Base-by-base conservation (phyloP, 2,797 vertebrate genomes). In the Malacoctenus gilli region DNA sequence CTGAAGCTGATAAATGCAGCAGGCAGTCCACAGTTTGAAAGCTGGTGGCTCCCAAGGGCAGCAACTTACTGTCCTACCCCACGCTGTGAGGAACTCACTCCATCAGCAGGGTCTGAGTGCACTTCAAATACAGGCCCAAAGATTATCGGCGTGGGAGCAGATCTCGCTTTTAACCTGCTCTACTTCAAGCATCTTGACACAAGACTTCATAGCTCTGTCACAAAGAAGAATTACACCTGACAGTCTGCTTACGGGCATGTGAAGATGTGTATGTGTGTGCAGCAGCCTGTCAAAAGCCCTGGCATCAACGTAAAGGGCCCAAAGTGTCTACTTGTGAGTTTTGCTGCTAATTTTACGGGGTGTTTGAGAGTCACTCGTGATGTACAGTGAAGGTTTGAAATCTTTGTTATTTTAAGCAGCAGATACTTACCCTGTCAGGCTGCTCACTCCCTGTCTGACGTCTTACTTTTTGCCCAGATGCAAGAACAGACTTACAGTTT, bases 71-170 rank as follows among this genome's bases (percentile, higher is more conserved):
- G 59, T 75, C 64, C 52, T 48, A 22, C 47, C 68, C 35, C 73
- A 66, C 12, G 48, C 56, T 55, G 73, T 64, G 59, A 67, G 47
- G 70, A 75, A 82, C 63, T 82, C 64, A 71, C 52, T 72, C 65
- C 69, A 88, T 84, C 83, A 85, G 77, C 73, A 68, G 59, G 64
- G 44, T 60, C 57, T 73, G 70, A 87, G 79, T 80, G 69, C 72
- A 76, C 77, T 82, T 85, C 68, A 84, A 83, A 86, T 55, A 76
- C 44, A 84, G 54, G 61, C 72, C 79, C 59, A 57, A 77, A 82
- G 72, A 83, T 79, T 72, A 78, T 66, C 53, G 20, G 53, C 46
- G 4, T 74, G 70, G 64, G 72, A 79, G 67, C 67, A 69, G 62
- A 72, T 77, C 53, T 77, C 60, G 72, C 61, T 72, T 72, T 66